Evolutionary conservation across 2,888 invertebrate genomes (phyloP).

Genomic region (Apamea epomidion): DNA sequence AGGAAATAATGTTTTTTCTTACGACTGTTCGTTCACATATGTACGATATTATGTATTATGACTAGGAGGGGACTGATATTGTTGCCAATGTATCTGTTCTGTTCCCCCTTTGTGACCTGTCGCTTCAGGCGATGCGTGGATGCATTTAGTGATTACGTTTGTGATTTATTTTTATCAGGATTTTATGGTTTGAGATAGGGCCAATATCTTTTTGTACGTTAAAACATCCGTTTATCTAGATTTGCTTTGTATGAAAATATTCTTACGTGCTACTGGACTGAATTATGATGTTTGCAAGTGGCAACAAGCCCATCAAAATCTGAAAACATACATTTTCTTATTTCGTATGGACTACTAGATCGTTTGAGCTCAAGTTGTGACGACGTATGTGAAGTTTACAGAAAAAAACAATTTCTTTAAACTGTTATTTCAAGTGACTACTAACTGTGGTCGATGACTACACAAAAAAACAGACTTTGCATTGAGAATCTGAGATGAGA

Average conservation of each 20-base stretch:
- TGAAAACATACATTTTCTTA: not conserved
- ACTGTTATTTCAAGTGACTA: no score
- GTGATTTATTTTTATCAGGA: constrained; percentile 41
- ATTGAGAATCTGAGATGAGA: constrained; percentile 20
- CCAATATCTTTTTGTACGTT: not conserved
- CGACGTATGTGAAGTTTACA: no score
- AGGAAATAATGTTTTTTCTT: constrained; percentile 53
- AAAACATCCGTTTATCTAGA: not conserved
- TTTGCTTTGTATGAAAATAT: not conserved
- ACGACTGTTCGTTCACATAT: constrained; percentile 34
- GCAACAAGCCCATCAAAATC: not conserved
- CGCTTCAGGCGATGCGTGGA: constrained; percentile 47
- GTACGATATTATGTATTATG: constrained; percentile 29
- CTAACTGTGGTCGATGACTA: no score
- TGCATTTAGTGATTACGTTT: constrained; percentile 51
- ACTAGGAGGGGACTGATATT: constrained; percentile 42
- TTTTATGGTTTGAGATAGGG: constrained; percentile 20
- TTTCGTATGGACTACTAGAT: not conserved
- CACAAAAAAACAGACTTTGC: not conserved
- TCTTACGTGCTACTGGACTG: not conserved
- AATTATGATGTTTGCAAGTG: not conserved
- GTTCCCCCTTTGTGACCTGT: constrained; percentile 42
- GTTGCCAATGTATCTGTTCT: constrained; percentile 47
- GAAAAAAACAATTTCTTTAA: no score
- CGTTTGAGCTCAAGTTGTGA: not conserved